Conservation (phyloP, 1,140 invertebrate genomes). For the Agraylea sexmaculata region DNA sequence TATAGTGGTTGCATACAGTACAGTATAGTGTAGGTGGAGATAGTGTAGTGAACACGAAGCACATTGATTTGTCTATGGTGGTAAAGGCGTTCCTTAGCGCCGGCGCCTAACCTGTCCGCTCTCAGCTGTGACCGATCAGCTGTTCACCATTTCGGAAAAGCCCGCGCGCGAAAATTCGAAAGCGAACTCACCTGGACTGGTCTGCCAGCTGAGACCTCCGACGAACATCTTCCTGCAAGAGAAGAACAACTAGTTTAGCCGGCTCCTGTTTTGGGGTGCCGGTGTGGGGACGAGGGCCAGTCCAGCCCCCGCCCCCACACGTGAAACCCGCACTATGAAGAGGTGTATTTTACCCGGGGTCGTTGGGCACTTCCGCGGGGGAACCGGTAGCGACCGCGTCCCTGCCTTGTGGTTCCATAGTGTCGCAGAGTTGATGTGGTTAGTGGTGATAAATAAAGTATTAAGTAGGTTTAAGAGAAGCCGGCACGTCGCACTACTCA, state of each 20-base stretch:
- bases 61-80: too few species aligned
- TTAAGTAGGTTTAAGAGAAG: too few species aligned
- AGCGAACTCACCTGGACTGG: slow-evolving; percentile 89
- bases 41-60: too few species aligned
- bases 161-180: slow-evolving; percentile 24
- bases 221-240: slow-evolving; percentile 99
- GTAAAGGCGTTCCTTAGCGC: too few species aligned
- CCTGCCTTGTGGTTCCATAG: slow-evolving; percentile 61
- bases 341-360: slow-evolving; percentile 63
- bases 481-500: too few species aligned
- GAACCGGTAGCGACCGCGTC: slow-evolving; percentile 61
- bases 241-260: slow-evolving; percentile 37
- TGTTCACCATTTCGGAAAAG: too few species aligned
- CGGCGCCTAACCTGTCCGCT: too few species aligned
- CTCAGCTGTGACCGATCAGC: too few species aligned
- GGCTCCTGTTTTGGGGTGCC: slow-evolving; percentile 21
- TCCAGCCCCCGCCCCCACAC: slow-evolving; percentile 22
- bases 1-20: too few species aligned
- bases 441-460: too few species aligned
- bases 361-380: slow-evolving; percentile 75
- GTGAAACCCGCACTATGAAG: not conserved
- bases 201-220: slow-evolving; percentile 98
- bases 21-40: too few species aligned
- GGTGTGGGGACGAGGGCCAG: slow-evolving; percentile 13
- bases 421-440: slow-evolving; percentile 25